Conservation (phyloP, 2,888 invertebrate genomes). For the Cyaniris semiargus region DNA sequence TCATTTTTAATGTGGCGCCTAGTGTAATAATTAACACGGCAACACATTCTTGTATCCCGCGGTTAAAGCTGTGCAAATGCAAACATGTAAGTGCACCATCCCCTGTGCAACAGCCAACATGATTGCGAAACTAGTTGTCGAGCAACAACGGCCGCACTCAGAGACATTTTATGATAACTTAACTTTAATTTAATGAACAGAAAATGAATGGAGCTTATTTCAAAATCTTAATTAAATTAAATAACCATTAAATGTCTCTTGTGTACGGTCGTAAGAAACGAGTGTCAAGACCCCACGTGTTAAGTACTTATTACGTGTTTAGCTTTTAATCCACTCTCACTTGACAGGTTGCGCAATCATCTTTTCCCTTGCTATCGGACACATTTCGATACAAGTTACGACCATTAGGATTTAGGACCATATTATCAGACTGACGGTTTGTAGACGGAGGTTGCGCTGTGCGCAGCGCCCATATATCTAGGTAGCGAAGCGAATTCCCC, state of each 20-base stretch:
- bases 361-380: neutral
- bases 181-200: too few species aligned
- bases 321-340: neutral
- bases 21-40: neutral
- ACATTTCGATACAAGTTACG: neutral
- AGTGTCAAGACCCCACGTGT: neutral
- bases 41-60: neutral
- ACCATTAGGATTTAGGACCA: neutral
- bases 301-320: neutral
- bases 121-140: neutral
- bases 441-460: too few species aligned
- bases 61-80: neutral
- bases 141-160: neutral
- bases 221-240: too few species aligned
- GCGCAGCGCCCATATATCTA: too few species aligned
- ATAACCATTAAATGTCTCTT: too few species aligned
- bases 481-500: too few species aligned
- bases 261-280: too few species aligned
- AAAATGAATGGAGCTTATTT: too few species aligned
- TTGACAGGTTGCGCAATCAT: neutral
- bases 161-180: neutral
- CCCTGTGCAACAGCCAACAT: neutral
- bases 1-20: too few species aligned
- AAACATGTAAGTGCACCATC: neutral
- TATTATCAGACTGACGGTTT: too few species aligned